Evolutionary conservation across 2,888 invertebrate genomes (phyloP).

Genomic region (Pegoplata infirma): DNA sequence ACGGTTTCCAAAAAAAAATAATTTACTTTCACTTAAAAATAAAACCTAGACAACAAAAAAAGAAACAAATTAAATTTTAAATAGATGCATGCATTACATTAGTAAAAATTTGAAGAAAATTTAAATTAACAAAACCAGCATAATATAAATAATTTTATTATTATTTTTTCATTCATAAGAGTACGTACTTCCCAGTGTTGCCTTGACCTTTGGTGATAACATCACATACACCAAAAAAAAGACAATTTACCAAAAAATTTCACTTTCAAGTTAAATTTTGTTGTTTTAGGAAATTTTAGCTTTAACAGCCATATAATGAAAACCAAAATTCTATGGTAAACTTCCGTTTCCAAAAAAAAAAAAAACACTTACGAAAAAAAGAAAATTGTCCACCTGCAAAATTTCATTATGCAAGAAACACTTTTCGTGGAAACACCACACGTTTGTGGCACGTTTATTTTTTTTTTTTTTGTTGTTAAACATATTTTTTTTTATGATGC

Average conservation of each 20-base stretch:
- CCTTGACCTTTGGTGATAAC: constrained; percentile 57
- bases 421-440: background rate
- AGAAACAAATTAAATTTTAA: background rate
- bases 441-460: constrained; percentile 18
- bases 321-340: constrained; percentile 54
- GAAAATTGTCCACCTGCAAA: constrained; percentile 51
- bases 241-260: constrained; percentile 25
- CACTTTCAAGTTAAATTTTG: constrained; percentile 26
- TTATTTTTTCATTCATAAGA: background rate
- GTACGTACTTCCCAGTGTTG: too few species aligned
- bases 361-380: background rate
- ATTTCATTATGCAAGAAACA: constrained; percentile 40
- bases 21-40: constrained; percentile 42
- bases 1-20: background rate
- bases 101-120: constrained; percentile 6
- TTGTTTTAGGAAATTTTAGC: background rate
- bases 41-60: constrained; percentile 18
- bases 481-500: background rate
- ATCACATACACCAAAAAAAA: constrained; percentile 1
- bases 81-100: background rate
- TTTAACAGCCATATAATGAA: background rate
- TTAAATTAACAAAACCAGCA: background rate
- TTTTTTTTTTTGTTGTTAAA: background rate
- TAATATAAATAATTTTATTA: constrained; percentile 25
- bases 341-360: constrained; percentile 50